Evolutionary conservation across 2,888 invertebrate genomes (phyloP), one percentile per base, ranked within the genome.

Genomic region (Lysandra coridon): DNA sequence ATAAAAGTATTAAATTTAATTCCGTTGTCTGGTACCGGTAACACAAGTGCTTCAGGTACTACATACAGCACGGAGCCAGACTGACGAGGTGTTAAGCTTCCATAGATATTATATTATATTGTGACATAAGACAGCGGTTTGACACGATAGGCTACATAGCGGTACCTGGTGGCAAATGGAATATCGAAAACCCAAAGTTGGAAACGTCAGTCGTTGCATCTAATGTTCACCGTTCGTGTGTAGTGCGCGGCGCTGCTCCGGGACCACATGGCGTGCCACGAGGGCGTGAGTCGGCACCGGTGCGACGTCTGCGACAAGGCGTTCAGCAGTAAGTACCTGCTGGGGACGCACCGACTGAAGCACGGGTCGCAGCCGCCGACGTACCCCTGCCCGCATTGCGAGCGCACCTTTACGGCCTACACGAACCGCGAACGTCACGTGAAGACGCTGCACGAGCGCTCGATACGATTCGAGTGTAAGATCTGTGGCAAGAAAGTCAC

Each of bases 401-500:
- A 53, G 37, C 30, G 49, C 12, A n/a, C 33, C 49, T 78, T 57
- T 14, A 14, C 23, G 53, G 57, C 37, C 73, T 12, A 4, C 53
- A 14, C 53, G 40, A 78, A 73, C 73, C 37, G 69, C 37, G 49
- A 57, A 3, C 23, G 78, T 17, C 78, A 78, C 14, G 53, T 78
- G 53, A 23, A 69, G 33, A 37, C 69, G 78, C n/a, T 78, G 44
- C 78, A 78, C 49, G 30, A 49, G n/a, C 64, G 78, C 44, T 64
- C 23, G 5, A 62, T 40, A 17, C 40, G 44, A 44, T 62, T 64
- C 44, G 49, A 64, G 44, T 78, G 78, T 64, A 49, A 78, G 44
- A 78, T 78, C 78, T 78, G 78, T 49, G 69, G 69, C 69, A 78
- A 78, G 78, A 3, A 69, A 53, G 23, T 78, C 44, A 30, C 78